Base-by-base conservation (phyloP, 2,888 invertebrate species). In the Perizoma affinitatum region DNA sequence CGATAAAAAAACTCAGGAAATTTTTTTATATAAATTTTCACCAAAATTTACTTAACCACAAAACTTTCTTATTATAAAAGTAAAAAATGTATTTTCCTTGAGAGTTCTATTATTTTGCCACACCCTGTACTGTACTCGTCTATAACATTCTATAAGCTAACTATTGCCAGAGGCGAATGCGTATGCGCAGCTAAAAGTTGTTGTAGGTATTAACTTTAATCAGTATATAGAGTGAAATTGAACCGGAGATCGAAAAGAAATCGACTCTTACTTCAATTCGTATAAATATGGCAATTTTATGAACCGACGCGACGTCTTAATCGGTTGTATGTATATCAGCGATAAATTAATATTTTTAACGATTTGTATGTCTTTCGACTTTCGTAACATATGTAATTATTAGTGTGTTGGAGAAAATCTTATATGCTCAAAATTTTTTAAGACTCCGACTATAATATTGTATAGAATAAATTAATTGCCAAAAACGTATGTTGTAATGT, bases 241-340 rank as follows among this genome's bases (percentile, higher is more conserved):
- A 82, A 84, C 83, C 86, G 87, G 85, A 86, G 80, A 83, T 83
- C 77, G 79, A 79, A 82, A 84, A 83, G 83, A 88, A 86, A 86
- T 86, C 83, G 78, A 80, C 79, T 74, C 68, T 55, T 65, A 73
- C 63, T 70, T 68, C 73, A 74, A 82, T 82, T 80, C 75, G 75
- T 78, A 79, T 71, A 75, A 74, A 22, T 22, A 22, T 22, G 73
- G 68, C 73, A 74, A 78, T 79, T 83, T 82, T 76, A 78, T 80
- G 78, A 80, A 78, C 72, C 73, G 74, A 74, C 71, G 72, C 73
- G 74, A 74, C 71, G 72, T 71, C 74, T 77, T 71, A 75, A 65
- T 79, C 63, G 44, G 67, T 65, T 47, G 73, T 69, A 68, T 51
- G 56, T 60, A 68, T 70, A 61, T 48, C 35, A 73, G 68, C 71